Percentiles rank a stretch among this genome's conserved stretches.
These are phyloP conservation scores for Cyphomyrmex costatus DNA, from an alignment of 1,140 invertebrate genomes.

Conservation along the genomic window DNA sequence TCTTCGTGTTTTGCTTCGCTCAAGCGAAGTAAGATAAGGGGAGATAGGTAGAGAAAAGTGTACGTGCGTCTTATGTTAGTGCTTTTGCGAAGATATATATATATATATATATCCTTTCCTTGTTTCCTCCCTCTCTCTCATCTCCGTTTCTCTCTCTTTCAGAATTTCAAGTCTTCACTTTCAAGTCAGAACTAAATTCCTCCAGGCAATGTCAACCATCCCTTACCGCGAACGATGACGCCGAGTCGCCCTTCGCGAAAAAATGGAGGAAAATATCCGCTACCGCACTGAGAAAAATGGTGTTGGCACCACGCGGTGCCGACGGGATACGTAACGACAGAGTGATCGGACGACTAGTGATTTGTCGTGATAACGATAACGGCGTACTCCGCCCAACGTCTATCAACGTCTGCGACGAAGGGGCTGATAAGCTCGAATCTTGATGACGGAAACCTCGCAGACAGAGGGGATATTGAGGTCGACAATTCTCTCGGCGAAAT, in stretches of 20 bases:
- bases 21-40: slow-evolving; percentile 68
- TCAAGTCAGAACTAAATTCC: slow-evolving; percentile 35
- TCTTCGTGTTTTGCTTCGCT: slow-evolving; percentile 70
- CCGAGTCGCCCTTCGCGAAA: slow-evolving; percentile 5
- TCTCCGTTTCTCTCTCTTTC: not conserved
- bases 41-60: slow-evolving; percentile 39
- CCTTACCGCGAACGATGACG: slow-evolving; percentile 31
- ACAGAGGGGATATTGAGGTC: not conserved
- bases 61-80: slow-evolving; percentile 56
- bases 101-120: too few relatives aligned
- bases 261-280: slow-evolving; percentile 53
- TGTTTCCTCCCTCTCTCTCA: not conserved
- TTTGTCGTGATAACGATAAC: slow-evolving; percentile 62
- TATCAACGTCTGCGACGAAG: slow-evolving; percentile 48
- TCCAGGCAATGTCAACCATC: slow-evolving; percentile 20
- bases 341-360: slow-evolving; percentile 40
- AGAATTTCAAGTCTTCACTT: not conserved
- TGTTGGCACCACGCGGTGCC: slow-evolving; percentile 13
- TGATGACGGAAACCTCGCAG: not conserved
- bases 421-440: slow-evolving; percentile 48
- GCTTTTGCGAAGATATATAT: slow-evolving; percentile 59
- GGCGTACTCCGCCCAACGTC: slow-evolving; percentile 2
- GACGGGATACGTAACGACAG: not conserved
- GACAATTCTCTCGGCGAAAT: slow-evolving; percentile 19
- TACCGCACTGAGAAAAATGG: slow-evolving; percentile 33